Percentiles rank a stretch among this genome's conserved stretches.
Evolutionary conservation across 1,140 invertebrate genomes (phyloP).

Genomic region (Melipona quadrifasciata): DNA sequence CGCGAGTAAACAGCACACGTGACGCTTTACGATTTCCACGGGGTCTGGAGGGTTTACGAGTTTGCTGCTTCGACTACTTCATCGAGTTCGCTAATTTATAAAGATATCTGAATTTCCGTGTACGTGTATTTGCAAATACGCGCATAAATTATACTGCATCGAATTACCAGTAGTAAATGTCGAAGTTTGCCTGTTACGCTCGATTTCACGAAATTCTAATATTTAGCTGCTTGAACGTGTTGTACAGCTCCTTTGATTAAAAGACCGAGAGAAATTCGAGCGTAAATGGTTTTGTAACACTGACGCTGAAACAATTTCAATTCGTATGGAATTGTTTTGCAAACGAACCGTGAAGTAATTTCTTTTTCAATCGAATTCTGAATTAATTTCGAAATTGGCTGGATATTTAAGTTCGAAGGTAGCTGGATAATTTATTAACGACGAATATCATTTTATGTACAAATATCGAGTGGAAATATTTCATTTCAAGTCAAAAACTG

Average conservation of each 20-base stretch:
- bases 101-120: background rate
- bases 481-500: background rate
- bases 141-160: background rate
- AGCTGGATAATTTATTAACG: too few relatives aligned
- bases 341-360: too few relatives aligned
- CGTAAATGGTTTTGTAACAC: background rate
- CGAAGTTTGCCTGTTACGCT: background rate
- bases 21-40: slow-evolving; percentile 14
- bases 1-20: background rate
- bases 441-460: too few relatives aligned
- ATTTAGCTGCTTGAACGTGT: background rate
- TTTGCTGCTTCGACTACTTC: background rate
- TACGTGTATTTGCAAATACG: background rate
- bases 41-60: slow-evolving; percentile 5
- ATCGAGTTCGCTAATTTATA: slow-evolving; percentile 16
- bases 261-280: background rate
- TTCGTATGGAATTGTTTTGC: too few relatives aligned
- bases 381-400: too few relatives aligned
- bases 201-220: background rate
- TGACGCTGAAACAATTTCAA: too few relatives aligned
- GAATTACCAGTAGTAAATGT: background rate
- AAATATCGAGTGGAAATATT: too few relatives aligned
- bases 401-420: too few relatives aligned
- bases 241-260: background rate
- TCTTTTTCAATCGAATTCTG: too few relatives aligned